Percentiles rank a stretch among this genome's conserved stretches.
These are phyloP conservation scores for Chunga burmeisteri DNA, from an alignment of 2,113 vertebrate genomes.

Conservation along the genomic window DNA sequence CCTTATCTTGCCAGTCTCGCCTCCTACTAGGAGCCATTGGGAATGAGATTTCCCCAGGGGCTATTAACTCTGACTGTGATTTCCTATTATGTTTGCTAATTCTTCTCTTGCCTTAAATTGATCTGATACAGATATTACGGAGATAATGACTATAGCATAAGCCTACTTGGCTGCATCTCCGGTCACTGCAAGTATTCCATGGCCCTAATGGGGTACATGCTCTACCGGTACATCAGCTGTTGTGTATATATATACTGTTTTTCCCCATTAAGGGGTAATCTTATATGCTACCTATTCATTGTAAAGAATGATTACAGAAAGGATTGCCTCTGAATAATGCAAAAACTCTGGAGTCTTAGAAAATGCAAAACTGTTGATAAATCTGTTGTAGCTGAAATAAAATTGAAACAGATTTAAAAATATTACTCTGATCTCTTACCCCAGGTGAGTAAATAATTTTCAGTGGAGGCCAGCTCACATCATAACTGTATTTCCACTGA, in stretches of 20 bases:
- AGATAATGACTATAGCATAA: background rate
- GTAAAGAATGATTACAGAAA: background rate
- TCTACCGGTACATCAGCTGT: background rate
- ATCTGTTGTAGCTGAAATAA: background rate
- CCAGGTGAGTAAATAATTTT: background rate
- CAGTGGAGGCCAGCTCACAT: background rate
- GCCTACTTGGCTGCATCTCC: background rate
- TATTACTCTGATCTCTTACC: background rate
- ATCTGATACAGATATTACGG: background rate
- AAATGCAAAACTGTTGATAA: background rate
- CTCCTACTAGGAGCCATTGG: background rate
- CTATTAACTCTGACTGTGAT: background rate
- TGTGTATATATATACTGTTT: background rate
- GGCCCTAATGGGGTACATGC: background rate
- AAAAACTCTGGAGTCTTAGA: background rate
- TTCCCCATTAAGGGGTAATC: background rate
- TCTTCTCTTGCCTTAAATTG: background rate
- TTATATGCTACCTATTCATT: background rate
- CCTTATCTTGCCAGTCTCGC: background rate
- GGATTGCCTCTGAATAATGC: constrained; percentile 1
- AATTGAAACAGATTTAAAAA: background rate
- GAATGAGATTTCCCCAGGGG: background rate
- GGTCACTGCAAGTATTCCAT: background rate
- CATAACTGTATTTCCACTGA: background rate
- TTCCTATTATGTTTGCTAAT: background rate